Base-by-base conservation (phyloP, 1,140 invertebrate species). In the Drosophila carrolli region DNA sequence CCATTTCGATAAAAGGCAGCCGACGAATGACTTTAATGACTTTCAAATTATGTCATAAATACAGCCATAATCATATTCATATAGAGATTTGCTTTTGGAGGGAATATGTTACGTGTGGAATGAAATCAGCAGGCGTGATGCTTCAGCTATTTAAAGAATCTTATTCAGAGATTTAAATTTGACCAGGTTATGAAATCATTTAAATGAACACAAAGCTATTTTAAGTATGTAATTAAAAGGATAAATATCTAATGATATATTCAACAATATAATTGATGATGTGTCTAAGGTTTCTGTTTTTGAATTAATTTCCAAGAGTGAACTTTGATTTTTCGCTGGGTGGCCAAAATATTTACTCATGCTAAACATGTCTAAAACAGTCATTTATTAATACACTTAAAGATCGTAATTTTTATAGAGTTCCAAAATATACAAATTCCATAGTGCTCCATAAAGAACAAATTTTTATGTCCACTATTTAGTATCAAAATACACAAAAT, bases 11-110 rank as follows among this genome's bases (percentile, higher is more conserved):
- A 43, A 66, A 53, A 29, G 65, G 47, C 65, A 65, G 46, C 14
- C 16, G 8, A 40, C 11, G 35, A 35, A 47, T 68, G n/a, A 13
- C 19, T 56, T 68, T 56, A 68, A 71, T 41, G 50, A 27, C 16
- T 35, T 43, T 14, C 27, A 35, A 56, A 71, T 70, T 71, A 48
- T 70, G 63, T 48, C 67, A 71, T 71, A 71, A 71, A 71, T 57
- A 19, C 32, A 70, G n/a, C 37, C 29, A 51, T 65, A 65, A 38
- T 41, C 13, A 4, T 43, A 27, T 51, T 32, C 7, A 38, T 43
- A 27, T 38, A 16, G 9, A 38, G 1, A 40, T 13, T 0, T 19
- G 41, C 67, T 68, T 70, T 70, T 37, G 4, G 43, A 4, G 7
- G 5, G 7, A 32, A 44, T 56, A 56, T 10, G 35, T 29, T 4